phyloP scores from a whole-genome alignment of 2,797 vertebrate species.

The Moxostoma hubbsi region DNA sequence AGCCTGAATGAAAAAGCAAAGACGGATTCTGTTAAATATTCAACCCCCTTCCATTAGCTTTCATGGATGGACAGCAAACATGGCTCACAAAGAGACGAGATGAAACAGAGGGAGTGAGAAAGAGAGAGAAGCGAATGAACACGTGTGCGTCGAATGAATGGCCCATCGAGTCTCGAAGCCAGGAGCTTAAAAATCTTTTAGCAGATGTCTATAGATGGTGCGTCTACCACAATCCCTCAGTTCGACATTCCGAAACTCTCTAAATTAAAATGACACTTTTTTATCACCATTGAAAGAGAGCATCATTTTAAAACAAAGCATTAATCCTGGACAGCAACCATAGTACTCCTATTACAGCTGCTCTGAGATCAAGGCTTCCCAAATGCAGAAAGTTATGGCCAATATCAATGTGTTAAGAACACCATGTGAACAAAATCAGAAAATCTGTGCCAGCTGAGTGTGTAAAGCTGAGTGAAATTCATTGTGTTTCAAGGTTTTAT shows the following conservation, averaged over 20 bases:
- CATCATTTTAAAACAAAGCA: conserved; percentile 18
- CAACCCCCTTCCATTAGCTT: conserved; percentile 79
- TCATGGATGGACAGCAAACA: conserved; percentile 67
- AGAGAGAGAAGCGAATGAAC: conserved; percentile 1
- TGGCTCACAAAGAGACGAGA: conserved; percentile 60
- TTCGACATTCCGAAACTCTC: background rate
- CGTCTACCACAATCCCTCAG: background rate
- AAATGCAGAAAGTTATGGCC: conserved; percentile 18
- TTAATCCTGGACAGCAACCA: conserved; percentile 9
- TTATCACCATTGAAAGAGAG: conserved; percentile 13
- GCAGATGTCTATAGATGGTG: background rate
- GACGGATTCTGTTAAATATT: conserved; percentile 79
- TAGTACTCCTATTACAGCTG: conserved; percentile 10
- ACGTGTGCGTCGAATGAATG: background rate
- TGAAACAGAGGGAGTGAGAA: no score
- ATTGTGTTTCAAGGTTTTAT: conserved; percentile 66
- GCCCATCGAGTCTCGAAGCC: conserved; percentile 51
- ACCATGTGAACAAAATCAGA: conserved; percentile 65
- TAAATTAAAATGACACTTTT: conserved; percentile 1
- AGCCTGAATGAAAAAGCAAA: conserved; percentile 58
- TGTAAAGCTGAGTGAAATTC: conserved; percentile 46
- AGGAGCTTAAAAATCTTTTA: conserved; percentile 68
- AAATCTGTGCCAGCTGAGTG: conserved; percentile 68
- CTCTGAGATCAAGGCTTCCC: conserved; percentile 27
- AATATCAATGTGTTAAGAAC: conserved; percentile 55